Percentiles rank a stretch among this genome's conserved stretches.
Evolutionary conservation across 2,797 vertebrate species (phyloP).

Genomic region (Ctenosaura bakeri): DNA sequence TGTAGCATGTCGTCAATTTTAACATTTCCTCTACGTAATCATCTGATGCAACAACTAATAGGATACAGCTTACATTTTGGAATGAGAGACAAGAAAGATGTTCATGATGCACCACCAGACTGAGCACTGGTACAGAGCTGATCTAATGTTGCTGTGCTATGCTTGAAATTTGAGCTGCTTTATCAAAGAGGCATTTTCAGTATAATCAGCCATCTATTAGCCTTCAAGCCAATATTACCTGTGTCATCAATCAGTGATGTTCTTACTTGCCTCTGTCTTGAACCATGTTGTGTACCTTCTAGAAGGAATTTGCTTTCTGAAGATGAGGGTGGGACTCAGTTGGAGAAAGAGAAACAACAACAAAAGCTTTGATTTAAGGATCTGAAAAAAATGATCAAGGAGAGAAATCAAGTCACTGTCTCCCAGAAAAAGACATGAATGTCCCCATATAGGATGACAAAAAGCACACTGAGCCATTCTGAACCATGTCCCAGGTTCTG

Average conservation of each 20-base stretch:
- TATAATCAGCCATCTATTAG: not conserved
- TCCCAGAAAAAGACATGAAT: not conserved
- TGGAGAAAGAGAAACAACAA: not conserved
- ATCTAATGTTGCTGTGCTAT: not conserved
- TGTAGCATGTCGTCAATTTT: not conserved
- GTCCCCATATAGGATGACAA: not conserved
- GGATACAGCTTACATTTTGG: not conserved
- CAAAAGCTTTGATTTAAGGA: not conserved
- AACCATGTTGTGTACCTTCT: not conserved
- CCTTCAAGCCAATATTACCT: not conserved
- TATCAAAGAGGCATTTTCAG: not conserved
- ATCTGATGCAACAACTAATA: too few relatives aligned
- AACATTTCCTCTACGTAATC: not conserved
- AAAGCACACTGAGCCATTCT: not conserved
- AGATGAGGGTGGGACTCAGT: not conserved
- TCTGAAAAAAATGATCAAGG: not conserved
- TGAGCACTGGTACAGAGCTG: not conserved
- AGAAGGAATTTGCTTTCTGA: not conserved
- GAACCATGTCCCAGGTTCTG: not conserved
- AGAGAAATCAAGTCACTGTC: conserved; percentile 3
- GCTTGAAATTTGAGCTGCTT: not conserved
- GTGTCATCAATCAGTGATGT: not conserved
- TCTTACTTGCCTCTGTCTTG: not conserved
- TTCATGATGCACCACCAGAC: not conserved
- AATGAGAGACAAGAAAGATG: not conserved